Evolutionary conservation across 2,113 vertebrate genomes (phyloP).

Genomic region (Hippocampus guttulatus): DNA sequence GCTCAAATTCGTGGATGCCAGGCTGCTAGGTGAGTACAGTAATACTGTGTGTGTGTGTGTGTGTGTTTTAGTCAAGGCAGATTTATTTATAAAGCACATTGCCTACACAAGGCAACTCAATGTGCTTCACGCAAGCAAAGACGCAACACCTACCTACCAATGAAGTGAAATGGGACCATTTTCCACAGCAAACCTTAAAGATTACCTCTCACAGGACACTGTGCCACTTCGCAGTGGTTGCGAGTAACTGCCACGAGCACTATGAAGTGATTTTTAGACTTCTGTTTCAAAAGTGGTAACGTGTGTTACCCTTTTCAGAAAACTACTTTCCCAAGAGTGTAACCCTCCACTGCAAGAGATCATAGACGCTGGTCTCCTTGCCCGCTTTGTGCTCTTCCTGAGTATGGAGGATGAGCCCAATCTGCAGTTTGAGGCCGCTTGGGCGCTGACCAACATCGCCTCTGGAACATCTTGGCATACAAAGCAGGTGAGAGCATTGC

Average conservation of each 20-base stretch:
- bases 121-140: too few species aligned
- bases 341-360: slow-evolving; percentile 79
- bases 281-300: background rate
- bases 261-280: background rate
- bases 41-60: too few species aligned
- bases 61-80: too few species aligned
- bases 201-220: background rate
- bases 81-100: too few species aligned
- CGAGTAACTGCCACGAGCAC: background rate
- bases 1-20: slow-evolving; percentile 78
- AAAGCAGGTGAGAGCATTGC: slow-evolving; percentile 65
- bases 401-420: slow-evolving; percentile 52
- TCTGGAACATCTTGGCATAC: slow-evolving; percentile 85
- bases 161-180: too few species aligned
- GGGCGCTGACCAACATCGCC: slow-evolving; percentile 90
- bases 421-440: slow-evolving; percentile 90
- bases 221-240: background rate
- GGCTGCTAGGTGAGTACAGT: slow-evolving; percentile 77
- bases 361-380: slow-evolving; percentile 77
- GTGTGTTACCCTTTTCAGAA: slow-evolving; percentile 59
- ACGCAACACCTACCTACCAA: too few species aligned
- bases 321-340: slow-evolving; percentile 78
- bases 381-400: slow-evolving; percentile 81
- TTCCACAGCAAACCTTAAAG: background rate
- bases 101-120: too few species aligned